These are phyloP conservation scores for Leucoma salicis DNA, from an alignment of 2,888 invertebrate species.

Conservation along the genomic window DNA sequence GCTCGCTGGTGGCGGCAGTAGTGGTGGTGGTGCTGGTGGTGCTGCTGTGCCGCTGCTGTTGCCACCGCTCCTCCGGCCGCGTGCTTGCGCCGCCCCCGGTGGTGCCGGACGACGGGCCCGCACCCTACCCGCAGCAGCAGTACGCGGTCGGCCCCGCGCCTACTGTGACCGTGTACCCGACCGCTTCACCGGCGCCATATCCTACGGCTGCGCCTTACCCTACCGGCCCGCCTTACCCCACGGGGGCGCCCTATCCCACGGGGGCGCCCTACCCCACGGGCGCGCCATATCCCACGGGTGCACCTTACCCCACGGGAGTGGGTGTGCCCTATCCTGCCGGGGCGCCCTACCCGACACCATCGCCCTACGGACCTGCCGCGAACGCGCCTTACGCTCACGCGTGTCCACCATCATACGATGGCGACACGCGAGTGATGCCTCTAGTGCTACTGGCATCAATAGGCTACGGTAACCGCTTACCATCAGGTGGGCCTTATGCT, in stretches of 20 bases:
- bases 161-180: constrained; percentile 26
- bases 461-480: too few relatives aligned
- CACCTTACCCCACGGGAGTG: constrained; percentile 20
- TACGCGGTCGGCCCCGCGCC: constrained; percentile 29
- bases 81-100: constrained; percentile 43
- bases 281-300: constrained; percentile 8
- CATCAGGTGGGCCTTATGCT: too few relatives aligned
- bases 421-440: too few relatives aligned
- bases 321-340: constrained; percentile 29
- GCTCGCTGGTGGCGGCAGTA: constrained; percentile 30
- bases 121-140: constrained; percentile 65
- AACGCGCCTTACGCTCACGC: constrained; percentile 56
- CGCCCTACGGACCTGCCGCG: constrained; percentile 39
- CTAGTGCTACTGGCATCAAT: too few relatives aligned
- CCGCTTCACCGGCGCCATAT: neutral
- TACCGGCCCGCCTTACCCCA: neutral
- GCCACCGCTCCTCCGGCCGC: constrained; percentile 43
- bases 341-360: constrained; percentile 15
- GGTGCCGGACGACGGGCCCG: constrained; percentile 12
- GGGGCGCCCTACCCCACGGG: neutral
- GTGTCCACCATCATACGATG: too few relatives aligned
- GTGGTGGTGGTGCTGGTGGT: constrained; percentile 37
- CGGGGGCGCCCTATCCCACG: neutral
- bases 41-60: constrained; percentile 47
- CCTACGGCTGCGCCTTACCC: neutral